Conservation (phyloP, 1,140 invertebrate genomes). For the Catajapyx aquilonaris region DNA sequence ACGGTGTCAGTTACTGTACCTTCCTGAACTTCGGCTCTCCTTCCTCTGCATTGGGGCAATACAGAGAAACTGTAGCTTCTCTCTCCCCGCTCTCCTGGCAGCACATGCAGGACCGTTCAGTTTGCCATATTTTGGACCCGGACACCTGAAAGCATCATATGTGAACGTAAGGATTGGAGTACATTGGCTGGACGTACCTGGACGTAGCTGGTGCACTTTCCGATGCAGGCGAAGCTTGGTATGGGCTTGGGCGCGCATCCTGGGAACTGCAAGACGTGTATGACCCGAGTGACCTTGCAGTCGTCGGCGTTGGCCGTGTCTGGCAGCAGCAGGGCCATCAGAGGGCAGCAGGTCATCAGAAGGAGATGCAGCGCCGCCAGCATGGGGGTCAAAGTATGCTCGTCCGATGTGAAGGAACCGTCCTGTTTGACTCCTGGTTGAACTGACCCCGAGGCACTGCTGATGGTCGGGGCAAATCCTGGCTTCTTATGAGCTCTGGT, state of each 20-base stretch:
- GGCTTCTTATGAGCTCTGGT: too few relatives aligned
- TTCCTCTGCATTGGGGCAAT: too few relatives aligned
- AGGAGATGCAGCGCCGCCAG: too few relatives aligned
- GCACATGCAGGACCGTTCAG: constrained; percentile 83
- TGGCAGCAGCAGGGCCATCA: background rate
- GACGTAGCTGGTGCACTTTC: constrained; percentile 73
- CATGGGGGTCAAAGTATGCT: too few relatives aligned
- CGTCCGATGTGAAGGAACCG: too few relatives aligned
- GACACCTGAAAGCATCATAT: constrained; percentile 40
- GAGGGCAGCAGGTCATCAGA: too few relatives aligned
- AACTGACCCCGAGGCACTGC: too few relatives aligned
- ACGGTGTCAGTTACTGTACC: too few relatives aligned
- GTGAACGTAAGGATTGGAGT: constrained; percentile 1
- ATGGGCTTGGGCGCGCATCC: constrained; percentile 83
- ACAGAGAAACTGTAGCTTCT: constrained; percentile 65
- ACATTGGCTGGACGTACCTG: constrained; percentile 37
- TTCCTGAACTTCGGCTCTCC: too few relatives aligned
- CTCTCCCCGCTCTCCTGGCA: constrained; percentile 83
- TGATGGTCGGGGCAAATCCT: too few relatives aligned
- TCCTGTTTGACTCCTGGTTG: too few relatives aligned
- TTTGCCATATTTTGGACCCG: constrained; percentile 91
- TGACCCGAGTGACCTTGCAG: constrained; percentile 74
- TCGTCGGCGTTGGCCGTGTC: constrained; percentile 33
- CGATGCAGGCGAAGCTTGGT: constrained; percentile 78
- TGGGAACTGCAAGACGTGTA: constrained; percentile 75